phyloP scores from a whole-genome alignment of 2,113 vertebrate species.

The Aegotheles bennettii region DNA sequence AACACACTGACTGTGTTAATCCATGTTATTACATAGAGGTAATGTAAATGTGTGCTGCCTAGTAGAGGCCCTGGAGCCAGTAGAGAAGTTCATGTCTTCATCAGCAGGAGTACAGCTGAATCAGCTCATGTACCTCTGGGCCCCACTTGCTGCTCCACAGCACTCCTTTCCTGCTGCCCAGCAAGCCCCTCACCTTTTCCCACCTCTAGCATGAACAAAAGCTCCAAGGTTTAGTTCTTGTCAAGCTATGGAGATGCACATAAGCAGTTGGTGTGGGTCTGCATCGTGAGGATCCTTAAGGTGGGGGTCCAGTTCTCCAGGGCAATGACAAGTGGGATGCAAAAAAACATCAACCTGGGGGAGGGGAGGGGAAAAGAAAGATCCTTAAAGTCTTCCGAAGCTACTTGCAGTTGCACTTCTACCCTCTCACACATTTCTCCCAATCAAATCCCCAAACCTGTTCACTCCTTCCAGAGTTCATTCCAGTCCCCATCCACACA shows the following conservation, averaged over 20 bases:
- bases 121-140: constrained; percentile 51
- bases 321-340: neutral
- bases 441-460: neutral
- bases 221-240: constrained; percentile 35
- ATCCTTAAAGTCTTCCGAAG: neutral
- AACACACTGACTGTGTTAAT: neutral
- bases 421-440: neutral
- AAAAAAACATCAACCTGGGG: neutral
- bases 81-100: neutral
- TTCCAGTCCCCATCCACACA: neutral
- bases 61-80: neutral
- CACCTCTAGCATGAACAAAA: constrained; percentile 9
- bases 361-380: neutral
- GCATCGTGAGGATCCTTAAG: neutral
- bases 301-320: neutral
- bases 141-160: constrained; percentile 9
- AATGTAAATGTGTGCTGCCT: neutral
- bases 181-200: constrained; percentile 5
- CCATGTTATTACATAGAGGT: neutral
- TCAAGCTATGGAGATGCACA: neutral
- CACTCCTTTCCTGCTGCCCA: neutral
- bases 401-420: neutral
- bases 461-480: neutral
- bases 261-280: neutral
- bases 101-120: constrained; percentile 37